phyloP scores from a whole-genome alignment of 2,797 vertebrate species.

The Semaprochilodus insignis region DNA sequence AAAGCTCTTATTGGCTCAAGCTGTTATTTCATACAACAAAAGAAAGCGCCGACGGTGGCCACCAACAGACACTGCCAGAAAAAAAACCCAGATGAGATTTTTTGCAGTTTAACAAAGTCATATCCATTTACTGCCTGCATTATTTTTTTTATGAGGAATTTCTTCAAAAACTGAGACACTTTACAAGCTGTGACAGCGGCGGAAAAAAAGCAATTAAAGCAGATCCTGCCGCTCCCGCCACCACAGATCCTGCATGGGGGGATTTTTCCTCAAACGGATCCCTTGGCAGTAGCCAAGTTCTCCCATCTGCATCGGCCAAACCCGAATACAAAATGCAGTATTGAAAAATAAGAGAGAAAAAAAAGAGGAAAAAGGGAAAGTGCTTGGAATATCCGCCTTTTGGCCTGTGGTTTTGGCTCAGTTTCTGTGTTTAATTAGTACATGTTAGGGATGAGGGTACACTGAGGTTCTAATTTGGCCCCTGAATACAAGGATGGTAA shows the following conservation, averaged over 20 bases:
- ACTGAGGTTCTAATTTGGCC: slow-evolving; percentile 58
- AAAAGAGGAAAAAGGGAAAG: slow-evolving; percentile 36
- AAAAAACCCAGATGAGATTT: slow-evolving; percentile 14
- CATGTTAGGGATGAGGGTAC: slow-evolving; percentile 42
- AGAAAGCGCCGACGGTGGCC: slow-evolving; percentile 46
- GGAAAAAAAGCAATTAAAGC: slow-evolving; percentile 50
- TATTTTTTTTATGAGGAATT: slow-evolving; percentile 58
- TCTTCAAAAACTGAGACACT: slow-evolving; percentile 50
- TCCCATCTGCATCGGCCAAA: slow-evolving; percentile 21
- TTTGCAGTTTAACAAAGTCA: slow-evolving; percentile 39
- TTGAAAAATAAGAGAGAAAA: background rate
- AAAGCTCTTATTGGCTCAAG: slow-evolving; percentile 32
- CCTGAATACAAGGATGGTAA: slow-evolving; percentile 50
- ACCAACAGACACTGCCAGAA: slow-evolving; percentile 37
- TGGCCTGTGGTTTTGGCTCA: slow-evolving; percentile 53
- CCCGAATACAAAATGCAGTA: slow-evolving; percentile 34
- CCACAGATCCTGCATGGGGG: slow-evolving; percentile 4
- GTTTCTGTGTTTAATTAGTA: slow-evolving; percentile 59
- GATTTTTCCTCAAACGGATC: slow-evolving; percentile 4
- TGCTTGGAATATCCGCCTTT: slow-evolving; percentile 22
- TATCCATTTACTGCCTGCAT: slow-evolving; percentile 57
- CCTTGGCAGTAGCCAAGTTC: slow-evolving; percentile 26
- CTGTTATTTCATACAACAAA: slow-evolving; percentile 46
- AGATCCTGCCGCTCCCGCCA: background rate
- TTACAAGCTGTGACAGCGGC: slow-evolving; percentile 53